Percentiles rank a stretch among this genome's conserved stretches.
These are phyloP conservation scores for Rhombomys opimus DNA, from an alignment of 2,113 vertebrate genomes.

Conservation along the genomic window DNA sequence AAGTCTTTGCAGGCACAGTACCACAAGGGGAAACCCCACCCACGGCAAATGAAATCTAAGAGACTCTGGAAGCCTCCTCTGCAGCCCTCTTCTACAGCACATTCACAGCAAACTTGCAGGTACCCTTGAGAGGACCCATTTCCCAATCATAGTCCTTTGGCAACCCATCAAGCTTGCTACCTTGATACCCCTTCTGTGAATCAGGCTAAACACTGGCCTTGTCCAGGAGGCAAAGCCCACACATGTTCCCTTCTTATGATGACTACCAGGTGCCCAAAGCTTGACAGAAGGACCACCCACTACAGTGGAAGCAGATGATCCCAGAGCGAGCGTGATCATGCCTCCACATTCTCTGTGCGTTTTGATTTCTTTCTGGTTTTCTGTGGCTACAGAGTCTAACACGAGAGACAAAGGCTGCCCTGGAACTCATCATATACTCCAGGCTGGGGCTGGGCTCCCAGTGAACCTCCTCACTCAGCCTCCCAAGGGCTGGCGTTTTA, in stretches of 20 bases:
- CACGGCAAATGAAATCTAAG: background rate
- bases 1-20: background rate
- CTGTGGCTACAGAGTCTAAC: background rate
- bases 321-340: rapidly evolving
- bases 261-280: background rate
- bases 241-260: background rate
- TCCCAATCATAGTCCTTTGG: background rate
- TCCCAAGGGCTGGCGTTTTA: too few species aligned
- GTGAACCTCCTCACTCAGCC: background rate
- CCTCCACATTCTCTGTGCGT: background rate
- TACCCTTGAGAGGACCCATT: background rate
- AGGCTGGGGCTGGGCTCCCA: background rate
- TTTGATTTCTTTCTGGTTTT: background rate
- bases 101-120: background rate
- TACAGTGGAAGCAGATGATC: background rate
- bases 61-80: background rate
- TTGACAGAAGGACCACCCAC: background rate
- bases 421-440: background rate
- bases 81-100: background rate
- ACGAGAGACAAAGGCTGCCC: background rate
- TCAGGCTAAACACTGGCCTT: background rate
- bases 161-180: rapidly evolving
- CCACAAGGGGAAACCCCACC: too few species aligned
- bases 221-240: background rate
- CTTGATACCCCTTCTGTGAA: background rate